phyloP scores from a whole-genome alignment of 2,113 vertebrate genomes.

The Eolophus roseicapilla region DNA sequence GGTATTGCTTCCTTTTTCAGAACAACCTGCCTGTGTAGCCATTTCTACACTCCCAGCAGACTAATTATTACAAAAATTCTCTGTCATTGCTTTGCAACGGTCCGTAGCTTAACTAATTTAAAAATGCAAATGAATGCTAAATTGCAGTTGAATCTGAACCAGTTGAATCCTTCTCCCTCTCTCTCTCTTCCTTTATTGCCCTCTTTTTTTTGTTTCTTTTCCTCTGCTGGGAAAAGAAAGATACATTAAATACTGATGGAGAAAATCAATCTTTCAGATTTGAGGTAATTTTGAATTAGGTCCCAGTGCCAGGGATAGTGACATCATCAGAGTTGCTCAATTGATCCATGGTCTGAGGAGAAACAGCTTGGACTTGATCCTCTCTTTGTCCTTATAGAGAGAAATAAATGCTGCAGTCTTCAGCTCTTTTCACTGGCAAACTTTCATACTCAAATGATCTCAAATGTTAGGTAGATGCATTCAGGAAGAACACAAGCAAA shows the following conservation, averaged over 20 bases:
- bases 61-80: conserved; percentile 76
- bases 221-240: conserved; percentile 13
- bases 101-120: conserved; percentile 77
- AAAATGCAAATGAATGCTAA: conserved; percentile 80
- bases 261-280: conserved; percentile 55
- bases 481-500: not conserved
- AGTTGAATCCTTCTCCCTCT: not conserved
- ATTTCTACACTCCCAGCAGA: conserved; percentile 44
- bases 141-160: conserved; percentile 59
- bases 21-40: not conserved
- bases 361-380: not conserved
- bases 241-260: conserved; percentile 38
- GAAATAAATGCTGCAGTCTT: not conserved
- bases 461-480: not conserved
- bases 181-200: accelerated
- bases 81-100: conserved; percentile 74
- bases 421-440: not conserved
- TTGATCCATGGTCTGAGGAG: conserved; percentile 29
- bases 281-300: conserved; percentile 53
- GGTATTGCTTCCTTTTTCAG: conserved; percentile 17
- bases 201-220: not conserved
- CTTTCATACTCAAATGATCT: not conserved
- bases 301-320: conserved; percentile 29
- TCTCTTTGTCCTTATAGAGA: conserved; percentile 19
- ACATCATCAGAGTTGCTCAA: conserved; percentile 38